Evolutionary conservation across 2,113 vertebrate species (phyloP).

Genomic region (Trogon surrucura): DNA sequence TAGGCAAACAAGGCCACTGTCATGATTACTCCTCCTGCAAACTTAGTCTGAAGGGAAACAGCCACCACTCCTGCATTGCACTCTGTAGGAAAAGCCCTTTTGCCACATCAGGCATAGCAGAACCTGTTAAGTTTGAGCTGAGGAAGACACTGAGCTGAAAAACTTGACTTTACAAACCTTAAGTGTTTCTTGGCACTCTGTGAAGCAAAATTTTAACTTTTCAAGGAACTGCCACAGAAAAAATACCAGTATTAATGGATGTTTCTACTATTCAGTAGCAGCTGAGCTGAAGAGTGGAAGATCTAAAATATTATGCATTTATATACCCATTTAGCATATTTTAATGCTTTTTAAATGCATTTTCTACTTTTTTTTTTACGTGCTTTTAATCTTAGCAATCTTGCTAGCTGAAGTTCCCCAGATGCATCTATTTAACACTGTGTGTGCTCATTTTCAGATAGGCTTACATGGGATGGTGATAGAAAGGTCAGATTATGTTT

Average conservation of each 20-base stretch:
- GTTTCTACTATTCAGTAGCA: not conserved
- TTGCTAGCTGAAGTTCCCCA: not conserved
- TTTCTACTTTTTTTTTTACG: not conserved
- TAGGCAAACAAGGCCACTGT: not conserved
- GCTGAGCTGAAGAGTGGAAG: not conserved
- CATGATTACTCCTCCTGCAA: not conserved
- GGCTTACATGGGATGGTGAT: not conserved
- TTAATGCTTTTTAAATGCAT: not conserved
- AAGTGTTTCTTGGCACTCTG: not conserved
- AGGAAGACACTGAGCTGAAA: not conserved
- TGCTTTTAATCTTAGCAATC: not conserved
- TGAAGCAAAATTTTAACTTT: not conserved
- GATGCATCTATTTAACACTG: not conserved
- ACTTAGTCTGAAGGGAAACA: not conserved
- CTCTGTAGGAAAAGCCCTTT: not conserved
- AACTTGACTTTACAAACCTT: not conserved
- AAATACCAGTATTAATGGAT: not conserved
- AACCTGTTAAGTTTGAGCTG: not conserved
- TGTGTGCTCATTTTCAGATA: not conserved
- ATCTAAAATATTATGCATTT: not conserved
- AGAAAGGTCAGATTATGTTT: not conserved
- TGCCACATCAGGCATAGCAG: not conserved
- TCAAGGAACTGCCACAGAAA: not conserved
- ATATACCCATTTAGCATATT: not conserved
- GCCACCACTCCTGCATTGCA: rapidly evolving